phyloP scores from a whole-genome alignment of 1,140 invertebrate genomes.

The Pogonus chalceus region DNA sequence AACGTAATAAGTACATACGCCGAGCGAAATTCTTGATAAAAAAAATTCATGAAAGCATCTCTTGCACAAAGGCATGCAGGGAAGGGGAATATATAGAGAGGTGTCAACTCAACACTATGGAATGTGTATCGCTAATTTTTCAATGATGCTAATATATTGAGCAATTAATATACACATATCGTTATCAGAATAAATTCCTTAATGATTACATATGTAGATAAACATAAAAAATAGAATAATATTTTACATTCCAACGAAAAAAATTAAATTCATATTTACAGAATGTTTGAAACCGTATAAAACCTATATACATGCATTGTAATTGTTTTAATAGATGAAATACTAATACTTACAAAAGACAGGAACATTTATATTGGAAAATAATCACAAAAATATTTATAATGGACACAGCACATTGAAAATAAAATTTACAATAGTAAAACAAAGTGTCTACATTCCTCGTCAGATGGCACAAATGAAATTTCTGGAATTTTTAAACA shows the following conservation, averaged over 20 bases:
- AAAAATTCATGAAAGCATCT: slow-evolving; percentile 7
- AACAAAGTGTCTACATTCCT: slow-evolving; percentile 6
- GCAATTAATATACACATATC: not conserved
- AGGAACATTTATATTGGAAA: slow-evolving; percentile 1
- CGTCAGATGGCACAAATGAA: slow-evolving; percentile 9
- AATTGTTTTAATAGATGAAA: not conserved
- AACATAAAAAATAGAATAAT: not conserved
- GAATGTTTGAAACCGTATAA: not conserved
- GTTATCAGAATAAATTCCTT: not conserved
- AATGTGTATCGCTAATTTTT: slow-evolving; percentile 28
- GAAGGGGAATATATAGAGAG: not conserved
- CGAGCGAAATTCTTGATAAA: not conserved
- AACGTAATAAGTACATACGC: not conserved
- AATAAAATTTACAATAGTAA: slow-evolving; percentile 2
- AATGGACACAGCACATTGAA: slow-evolving; percentile 1
- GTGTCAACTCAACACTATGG: slow-evolving; percentile 36
- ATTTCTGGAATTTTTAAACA: slow-evolving; percentile 6
- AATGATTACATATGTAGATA: not conserved
- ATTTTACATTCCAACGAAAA: not conserved
- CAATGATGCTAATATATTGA: slow-evolving; percentile 2
- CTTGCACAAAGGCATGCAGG: not conserved
- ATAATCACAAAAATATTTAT: not conserved
- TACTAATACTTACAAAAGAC: slow-evolving; percentile 5
- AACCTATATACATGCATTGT: not conserved
- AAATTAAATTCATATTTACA: too few relatives aligned